Evolutionary conservation across 1,140 invertebrate species (phyloP), one percentile per base, ranked within the genome.

Genomic region (Pseudomyrmex sp.): DNA sequence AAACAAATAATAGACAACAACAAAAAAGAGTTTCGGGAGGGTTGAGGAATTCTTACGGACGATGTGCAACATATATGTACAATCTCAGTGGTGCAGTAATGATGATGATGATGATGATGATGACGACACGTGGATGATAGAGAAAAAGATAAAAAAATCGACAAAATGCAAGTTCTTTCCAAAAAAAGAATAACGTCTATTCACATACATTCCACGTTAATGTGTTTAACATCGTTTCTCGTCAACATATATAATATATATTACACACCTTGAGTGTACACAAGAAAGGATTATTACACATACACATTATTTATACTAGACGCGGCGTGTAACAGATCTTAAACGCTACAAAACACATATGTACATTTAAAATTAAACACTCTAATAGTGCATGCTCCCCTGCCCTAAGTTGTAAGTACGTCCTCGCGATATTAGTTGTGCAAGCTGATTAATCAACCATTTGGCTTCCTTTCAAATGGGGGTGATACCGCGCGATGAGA

Each of bases 401-500:
- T 90, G 20, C 86, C 89, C 91, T 91, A 93, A 74, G 72, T 93
- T 93, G 93, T 91, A 93, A 93, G 92, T 92, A 92, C 89, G 90
- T 91, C 91, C 85, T 76, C 84, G 85, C 65, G 77, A 85, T 89
- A 93, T 93, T 92, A 93, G 92, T 92, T 87, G 35, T 35, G 83
- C 66, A 93, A 92, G 91, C 90, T 88, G 83, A 85, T 85, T 87
- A 87, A 92, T 91, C 82, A 87, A 88, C 88, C 89, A 83, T 61
- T 62, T 35, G 35, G 56, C 54, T 63, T 69, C 50, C 54, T 35
- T 35, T 35, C 35, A 7, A 35, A 35, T 20, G 5, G 76, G 20
- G 52, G 54, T 75, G 66, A 87, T 20, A 56, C 50, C 26, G 82
- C 70, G 72, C 61, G 59, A 84, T 35, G 48, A 26, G 48, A 20